Evolutionary conservation across 2,888 invertebrate species (phyloP).

Genomic region (Cephus spinipes): DNA sequence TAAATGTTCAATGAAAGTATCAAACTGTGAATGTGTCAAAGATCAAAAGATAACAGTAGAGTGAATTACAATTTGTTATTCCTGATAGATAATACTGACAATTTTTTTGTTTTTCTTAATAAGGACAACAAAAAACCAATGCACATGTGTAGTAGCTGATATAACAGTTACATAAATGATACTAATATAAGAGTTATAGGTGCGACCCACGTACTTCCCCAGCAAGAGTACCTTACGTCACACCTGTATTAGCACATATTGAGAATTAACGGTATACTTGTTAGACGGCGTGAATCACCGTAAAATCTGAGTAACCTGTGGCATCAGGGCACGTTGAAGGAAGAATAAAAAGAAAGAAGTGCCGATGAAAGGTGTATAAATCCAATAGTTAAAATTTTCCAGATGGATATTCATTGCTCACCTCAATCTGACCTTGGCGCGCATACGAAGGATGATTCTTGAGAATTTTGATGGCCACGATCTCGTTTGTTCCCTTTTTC

Average conservation of each 20-base stretch:
- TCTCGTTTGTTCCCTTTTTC: slow-evolving; percentile 99
- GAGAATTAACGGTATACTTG: not conserved
- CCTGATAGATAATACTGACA: no score
- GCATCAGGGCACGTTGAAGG: not conserved
- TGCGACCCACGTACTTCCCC: not conserved
- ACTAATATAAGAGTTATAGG: not conserved
- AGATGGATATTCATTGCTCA: slow-evolving; percentile 61
- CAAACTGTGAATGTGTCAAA: not conserved
- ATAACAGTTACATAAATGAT: not conserved
- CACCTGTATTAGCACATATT: not conserved
- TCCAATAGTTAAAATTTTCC: not conserved
- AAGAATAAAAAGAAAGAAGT: not conserved
- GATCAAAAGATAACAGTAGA: not conserved
- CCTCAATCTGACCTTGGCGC: slow-evolving; percentile 99
- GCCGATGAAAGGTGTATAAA: no score
- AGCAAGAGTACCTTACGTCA: not conserved
- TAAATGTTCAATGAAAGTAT: not conserved
- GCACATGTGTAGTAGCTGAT: not conserved
- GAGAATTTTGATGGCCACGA: slow-evolving; percentile 99
- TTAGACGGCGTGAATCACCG: not conserved
- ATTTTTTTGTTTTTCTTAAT: not conserved
- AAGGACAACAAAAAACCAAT: not conserved
- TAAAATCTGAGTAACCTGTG: not conserved
- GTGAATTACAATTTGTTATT: no score
- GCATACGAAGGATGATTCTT: slow-evolving; percentile 99